phyloP scores from a whole-genome alignment of 2,888 invertebrate species.

The Eupithecia pulchellata region DNA sequence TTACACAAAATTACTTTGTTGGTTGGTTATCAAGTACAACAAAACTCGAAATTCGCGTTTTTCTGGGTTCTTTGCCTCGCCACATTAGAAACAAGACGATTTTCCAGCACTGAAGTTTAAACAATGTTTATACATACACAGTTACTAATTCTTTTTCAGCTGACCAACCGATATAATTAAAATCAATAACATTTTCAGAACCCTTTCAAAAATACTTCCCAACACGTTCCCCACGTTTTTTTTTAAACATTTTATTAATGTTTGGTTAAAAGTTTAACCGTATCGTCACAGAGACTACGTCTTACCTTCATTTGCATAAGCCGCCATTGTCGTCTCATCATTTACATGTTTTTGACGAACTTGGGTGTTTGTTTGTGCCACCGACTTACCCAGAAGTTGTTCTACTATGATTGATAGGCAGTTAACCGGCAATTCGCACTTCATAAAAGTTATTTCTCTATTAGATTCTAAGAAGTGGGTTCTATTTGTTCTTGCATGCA shows the following conservation, averaged over 20 bases:
- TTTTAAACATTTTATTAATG: conserved; percentile 54
- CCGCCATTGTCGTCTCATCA: conserved; percentile 53
- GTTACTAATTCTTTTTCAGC: neutral
- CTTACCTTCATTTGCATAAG: conserved; percentile 67
- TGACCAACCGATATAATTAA: neutral
- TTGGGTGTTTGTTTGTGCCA: conserved; percentile 68
- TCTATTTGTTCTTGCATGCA: no score
- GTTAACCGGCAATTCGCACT: conserved; percentile 63
- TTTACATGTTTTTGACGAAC: conserved; percentile 64
- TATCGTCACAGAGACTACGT: conserved; percentile 63
- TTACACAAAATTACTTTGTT: neutral
- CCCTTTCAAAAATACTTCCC: neutral
- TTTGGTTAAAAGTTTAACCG: conserved; percentile 82
- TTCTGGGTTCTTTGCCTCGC: neutral
- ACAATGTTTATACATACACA: no score
- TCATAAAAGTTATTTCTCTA: conserved; percentile 55
- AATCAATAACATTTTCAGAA: conserved; percentile 6
- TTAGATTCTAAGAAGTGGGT: conserved; percentile 14
- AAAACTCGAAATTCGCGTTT: neutral
- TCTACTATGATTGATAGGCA: conserved; percentile 72
- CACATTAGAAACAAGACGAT: neutral
- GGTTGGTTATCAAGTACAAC: neutral
- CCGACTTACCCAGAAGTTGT: conserved; percentile 66
- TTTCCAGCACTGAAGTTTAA: no score
- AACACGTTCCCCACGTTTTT: conserved; percentile 18